Evolutionary conservation across 1,140 invertebrate genomes (phyloP).

Genomic region (Bemisia tabaci): DNA sequence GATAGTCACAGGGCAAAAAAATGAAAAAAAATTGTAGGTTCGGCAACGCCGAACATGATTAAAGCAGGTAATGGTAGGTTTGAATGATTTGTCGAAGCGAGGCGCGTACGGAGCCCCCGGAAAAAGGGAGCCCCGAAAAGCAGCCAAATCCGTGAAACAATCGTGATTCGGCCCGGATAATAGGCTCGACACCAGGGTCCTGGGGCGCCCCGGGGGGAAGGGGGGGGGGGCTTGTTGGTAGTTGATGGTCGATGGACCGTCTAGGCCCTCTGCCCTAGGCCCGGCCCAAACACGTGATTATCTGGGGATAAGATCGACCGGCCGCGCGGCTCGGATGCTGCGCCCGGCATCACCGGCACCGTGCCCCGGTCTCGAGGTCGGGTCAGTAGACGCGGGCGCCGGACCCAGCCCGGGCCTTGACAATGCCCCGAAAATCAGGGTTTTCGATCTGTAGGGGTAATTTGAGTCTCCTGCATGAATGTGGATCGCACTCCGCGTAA

Average conservation of each 20-base stretch:
- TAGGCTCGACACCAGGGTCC: background rate
- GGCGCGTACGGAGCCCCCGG: background rate
- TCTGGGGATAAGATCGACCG: background rate
- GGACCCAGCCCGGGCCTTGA: too few species aligned
- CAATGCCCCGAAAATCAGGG: too few species aligned
- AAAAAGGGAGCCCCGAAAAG: background rate
- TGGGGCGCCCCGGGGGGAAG: background rate
- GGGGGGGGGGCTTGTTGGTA: too few species aligned
- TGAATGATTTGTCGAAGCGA: background rate
- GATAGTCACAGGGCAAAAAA: too few species aligned
- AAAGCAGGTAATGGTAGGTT: background rate
- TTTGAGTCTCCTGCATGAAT: too few species aligned
- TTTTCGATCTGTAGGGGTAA: too few species aligned
- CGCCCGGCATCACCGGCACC: background rate
- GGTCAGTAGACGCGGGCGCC: too few species aligned
- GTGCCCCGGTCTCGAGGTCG: background rate
- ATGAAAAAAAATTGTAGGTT: too few species aligned
- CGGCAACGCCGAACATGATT: too few species aligned
- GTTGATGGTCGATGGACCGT: too few species aligned
- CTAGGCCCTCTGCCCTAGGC: background rate
- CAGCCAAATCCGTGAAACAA: background rate
- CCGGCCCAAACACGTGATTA: background rate
- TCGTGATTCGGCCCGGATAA: background rate
- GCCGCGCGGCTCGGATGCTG: background rate
- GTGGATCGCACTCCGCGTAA: too few species aligned